A percentile compares a stretch with the other conserved stretches of the same genome.
Conservation (phyloP, 1,140 invertebrate species). For the Drosophila tristis region DNA sequence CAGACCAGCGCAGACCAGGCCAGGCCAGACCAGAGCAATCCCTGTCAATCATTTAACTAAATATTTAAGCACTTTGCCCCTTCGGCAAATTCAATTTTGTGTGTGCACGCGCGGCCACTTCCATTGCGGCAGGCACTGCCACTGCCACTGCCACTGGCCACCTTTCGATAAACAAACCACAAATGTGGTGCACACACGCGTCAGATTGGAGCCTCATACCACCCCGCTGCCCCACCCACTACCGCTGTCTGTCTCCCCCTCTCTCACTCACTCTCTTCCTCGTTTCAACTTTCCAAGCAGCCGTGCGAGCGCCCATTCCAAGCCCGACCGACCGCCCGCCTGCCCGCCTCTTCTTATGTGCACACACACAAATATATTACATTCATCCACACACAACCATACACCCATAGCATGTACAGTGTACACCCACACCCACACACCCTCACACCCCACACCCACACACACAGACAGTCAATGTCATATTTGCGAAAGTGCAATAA, state of each 20-base stretch:
- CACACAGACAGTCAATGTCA: conserved; percentile 68
- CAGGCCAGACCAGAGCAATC: conserved; percentile 32
- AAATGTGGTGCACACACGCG: conserved; percentile 67
- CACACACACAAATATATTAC: conserved; percentile 7
- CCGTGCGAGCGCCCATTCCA: no score
- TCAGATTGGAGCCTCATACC: conserved; percentile 38
- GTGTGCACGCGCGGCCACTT: conserved; percentile 27
- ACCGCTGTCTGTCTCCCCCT: no score
- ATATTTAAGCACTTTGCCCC: conserved; percentile 63
- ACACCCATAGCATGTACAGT: conserved; percentile 9
- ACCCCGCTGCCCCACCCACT: background rate
- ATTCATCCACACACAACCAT: background rate
- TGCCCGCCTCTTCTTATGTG: conserved; percentile 8
- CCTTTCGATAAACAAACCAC: conserved; percentile 60
- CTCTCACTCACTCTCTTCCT: no score
- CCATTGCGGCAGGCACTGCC: background rate
- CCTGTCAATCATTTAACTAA: conserved; percentile 69
- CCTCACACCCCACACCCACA: conserved; percentile 8
- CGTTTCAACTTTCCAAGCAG: no score
- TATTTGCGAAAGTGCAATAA: conserved; percentile 83
- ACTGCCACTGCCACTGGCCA: background rate
- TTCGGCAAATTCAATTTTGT: conserved; percentile 62
- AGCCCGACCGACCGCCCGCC: no score
- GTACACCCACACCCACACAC: conserved; percentile 16
- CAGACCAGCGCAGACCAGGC: conserved; percentile 5